These are phyloP conservation scores for Oligia fasciuncula DNA, from an alignment of 2,888 invertebrate species.

Conservation along the genomic window DNA sequence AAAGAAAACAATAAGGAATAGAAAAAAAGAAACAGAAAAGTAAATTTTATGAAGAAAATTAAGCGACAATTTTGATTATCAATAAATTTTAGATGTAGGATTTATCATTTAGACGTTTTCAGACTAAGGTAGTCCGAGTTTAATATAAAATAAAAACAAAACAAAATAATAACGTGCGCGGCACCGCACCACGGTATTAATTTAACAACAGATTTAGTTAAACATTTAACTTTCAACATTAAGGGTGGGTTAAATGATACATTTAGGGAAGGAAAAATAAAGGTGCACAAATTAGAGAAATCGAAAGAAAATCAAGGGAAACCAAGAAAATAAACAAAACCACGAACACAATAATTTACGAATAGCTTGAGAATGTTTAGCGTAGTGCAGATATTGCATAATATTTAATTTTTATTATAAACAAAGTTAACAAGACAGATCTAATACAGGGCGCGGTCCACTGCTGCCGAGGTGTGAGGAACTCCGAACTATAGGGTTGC, in stretches of 20 bases:
- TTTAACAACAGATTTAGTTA: slow-evolving; percentile 55
- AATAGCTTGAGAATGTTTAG: slow-evolving; percentile 83
- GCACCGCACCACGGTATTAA: slow-evolving; percentile 76
- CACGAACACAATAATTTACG: slow-evolving; percentile 82
- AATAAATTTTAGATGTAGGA: slow-evolving; percentile 19
- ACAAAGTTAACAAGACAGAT: slow-evolving; percentile 72
- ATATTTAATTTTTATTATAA: slow-evolving; percentile 85
- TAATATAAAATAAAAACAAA: slow-evolving; percentile 39
- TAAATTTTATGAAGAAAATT: slow-evolving; percentile 49
- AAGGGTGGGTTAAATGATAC: slow-evolving; percentile 61
- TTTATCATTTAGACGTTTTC: slow-evolving; percentile 20
- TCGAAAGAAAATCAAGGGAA: slow-evolving; percentile 60
- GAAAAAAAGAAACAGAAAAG: slow-evolving; percentile 59
- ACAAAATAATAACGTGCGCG: slow-evolving; percentile 65
- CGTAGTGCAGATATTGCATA: slow-evolving; percentile 85
- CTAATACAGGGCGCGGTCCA: slow-evolving; percentile 50
- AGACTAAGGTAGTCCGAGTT: slow-evolving; percentile 33
- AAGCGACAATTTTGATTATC: slow-evolving; percentile 43
- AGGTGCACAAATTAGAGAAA: slow-evolving; percentile 69
- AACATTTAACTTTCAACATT: slow-evolving; percentile 52
- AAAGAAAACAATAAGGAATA: slow-evolving; percentile 61
- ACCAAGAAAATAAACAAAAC: slow-evolving; percentile 68
- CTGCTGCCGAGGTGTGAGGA: slow-evolving; percentile 43
- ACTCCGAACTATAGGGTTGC: slow-evolving; percentile 21
- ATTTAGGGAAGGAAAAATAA: slow-evolving; percentile 64